phyloP scores from a whole-genome alignment of 1,140 invertebrate genomes.

The Listronotus oregonensis region DNA sequence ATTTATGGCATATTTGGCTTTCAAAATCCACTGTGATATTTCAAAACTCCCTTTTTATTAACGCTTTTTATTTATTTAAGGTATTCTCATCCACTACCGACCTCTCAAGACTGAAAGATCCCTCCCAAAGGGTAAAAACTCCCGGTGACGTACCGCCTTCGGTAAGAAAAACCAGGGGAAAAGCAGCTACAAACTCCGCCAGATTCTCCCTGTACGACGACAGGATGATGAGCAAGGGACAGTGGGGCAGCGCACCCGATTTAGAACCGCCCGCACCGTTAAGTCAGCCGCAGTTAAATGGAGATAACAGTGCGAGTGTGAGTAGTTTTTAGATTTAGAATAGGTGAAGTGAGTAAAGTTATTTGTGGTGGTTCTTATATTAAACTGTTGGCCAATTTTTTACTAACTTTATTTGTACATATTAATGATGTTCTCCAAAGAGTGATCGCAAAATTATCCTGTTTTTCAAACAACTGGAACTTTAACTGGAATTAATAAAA shows the following conservation, averaged over 20 bases:
- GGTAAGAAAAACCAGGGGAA: constrained; percentile 68
- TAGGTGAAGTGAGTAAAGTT: neutral
- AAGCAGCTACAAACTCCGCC: constrained; percentile 56
- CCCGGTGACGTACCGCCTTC: constrained; percentile 80
- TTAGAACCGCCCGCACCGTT: constrained; percentile 49
- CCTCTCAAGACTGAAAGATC: constrained; percentile 71
- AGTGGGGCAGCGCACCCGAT: constrained; percentile 56
- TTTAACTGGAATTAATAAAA: too few species aligned
- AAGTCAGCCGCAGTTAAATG: constrained; percentile 7
- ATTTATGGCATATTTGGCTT: too few species aligned
- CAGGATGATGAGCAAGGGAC: constrained; percentile 71
- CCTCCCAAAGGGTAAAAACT: constrained; percentile 79
- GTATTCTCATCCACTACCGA: constrained; percentile 62
- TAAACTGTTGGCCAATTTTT: too few species aligned
- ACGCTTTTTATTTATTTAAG: too few species aligned
- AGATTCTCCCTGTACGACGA: constrained; percentile 82
- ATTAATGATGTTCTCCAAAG: too few species aligned
- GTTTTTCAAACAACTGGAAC: too few species aligned
- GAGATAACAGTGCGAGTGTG: constrained; percentile 29
- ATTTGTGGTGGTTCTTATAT: too few species aligned
- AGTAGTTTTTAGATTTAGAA: constrained; percentile 29
- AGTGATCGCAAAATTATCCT: too few species aligned
- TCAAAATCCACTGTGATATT: too few species aligned
- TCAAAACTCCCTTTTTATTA: too few species aligned
- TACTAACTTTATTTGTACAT: too few species aligned